Base-by-base conservation (phyloP, 2,797 vertebrate species). In the Parotocinclus haroldoi region DNA sequence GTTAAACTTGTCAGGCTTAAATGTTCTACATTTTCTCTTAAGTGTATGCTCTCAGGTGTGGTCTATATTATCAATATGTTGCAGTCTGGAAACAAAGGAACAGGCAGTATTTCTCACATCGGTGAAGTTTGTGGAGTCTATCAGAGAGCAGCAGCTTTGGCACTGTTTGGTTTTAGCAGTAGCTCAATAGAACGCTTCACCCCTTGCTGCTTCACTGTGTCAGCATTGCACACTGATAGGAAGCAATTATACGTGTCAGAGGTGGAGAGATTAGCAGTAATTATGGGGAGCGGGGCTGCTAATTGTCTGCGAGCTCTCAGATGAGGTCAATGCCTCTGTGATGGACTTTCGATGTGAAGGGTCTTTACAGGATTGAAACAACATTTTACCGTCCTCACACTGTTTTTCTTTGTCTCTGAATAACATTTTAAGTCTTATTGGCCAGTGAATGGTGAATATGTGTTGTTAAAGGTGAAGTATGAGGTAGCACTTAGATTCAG, bases 221-320 rank as follows among this genome's bases (percentile, higher is more conserved):
- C 71, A 72, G 68, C 78, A 76, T 61, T 46, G 51, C 37, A 40
- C 65, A 74, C 66, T 73, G 75, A 82, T 81, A 68, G 69, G 62
- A 79, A 74, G 66, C 67, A 80, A 75, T 82, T 82, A 77, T 11
- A 11, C 37, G 53, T 78, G 74, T 78, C 74, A 77, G 61, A 73
- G 78, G 74, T 77, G 56, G 73, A 53, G 67, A 70, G 72, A 78
- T 80, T 77, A 78, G 67, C 38, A 60, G 75, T 68, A 79, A 81
- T 83, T 81, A 78, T 68, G 60, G 68, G 42, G 54, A 57, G 53
- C 61, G 11, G 39, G 66, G 14, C 68, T 52, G 55, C 37, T 66
- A 59, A 69, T 65, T 74, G 61, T 56, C 56, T 67, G 54, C 59
- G 57, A 49, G 11, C 17, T 42, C 63, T 77, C 44, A 40, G 52